phyloP scores from a whole-genome alignment of 2,797 vertebrate species.

The Lutra lutra region DNA sequence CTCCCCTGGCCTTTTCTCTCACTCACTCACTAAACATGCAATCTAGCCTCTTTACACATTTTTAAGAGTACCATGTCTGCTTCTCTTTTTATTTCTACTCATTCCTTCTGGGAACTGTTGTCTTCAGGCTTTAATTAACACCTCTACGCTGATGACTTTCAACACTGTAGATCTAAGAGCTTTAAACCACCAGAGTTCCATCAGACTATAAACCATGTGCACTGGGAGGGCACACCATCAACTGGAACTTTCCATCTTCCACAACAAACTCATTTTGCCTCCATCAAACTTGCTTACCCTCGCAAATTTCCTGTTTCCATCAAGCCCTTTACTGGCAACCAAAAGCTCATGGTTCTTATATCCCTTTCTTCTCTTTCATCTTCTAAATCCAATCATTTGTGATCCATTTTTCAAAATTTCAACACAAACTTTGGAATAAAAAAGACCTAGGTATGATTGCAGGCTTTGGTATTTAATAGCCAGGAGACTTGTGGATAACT shows the following conservation, averaged over 20 bases:
- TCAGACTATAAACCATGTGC: not conserved
- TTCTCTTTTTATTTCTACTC: slow-evolving; percentile 28
- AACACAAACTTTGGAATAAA: not conserved
- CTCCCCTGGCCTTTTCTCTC: not conserved
- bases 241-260: slow-evolving; percentile 26
- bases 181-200: not conserved
- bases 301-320: slow-evolving; percentile 27
- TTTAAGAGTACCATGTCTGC: not conserved
- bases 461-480: not conserved
- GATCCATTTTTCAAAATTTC: slow-evolving; percentile 38
- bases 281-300: slow-evolving; percentile 22
- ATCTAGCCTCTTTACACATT: not conserved
- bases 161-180: slow-evolving; percentile 17
- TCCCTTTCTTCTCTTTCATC: slow-evolving; percentile 4
- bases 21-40: not conserved
- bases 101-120: slow-evolving; percentile 49
- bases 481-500: not conserved
- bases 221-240: not conserved
- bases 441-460: not conserved
- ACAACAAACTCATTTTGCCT: slow-evolving; percentile 36
- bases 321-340: slow-evolving; percentile 1
- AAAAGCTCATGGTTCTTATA: slow-evolving; percentile 15
- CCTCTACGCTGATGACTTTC: slow-evolving; percentile 36
- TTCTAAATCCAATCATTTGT: not conserved
- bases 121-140: slow-evolving; percentile 36